Conservation (phyloP, 2,888 invertebrate species). For the Tetranychus piercei region DNA sequence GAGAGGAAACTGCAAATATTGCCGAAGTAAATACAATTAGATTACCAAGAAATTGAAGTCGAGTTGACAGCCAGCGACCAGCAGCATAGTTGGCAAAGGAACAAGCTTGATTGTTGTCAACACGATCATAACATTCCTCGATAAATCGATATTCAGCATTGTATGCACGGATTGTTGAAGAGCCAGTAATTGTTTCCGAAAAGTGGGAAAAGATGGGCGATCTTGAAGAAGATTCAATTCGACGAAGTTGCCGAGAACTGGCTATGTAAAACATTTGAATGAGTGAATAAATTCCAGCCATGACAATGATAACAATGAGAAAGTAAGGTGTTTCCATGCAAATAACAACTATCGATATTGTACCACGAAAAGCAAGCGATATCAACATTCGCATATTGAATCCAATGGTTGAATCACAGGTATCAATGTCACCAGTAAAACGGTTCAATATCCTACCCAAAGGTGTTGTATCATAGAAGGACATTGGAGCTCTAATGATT, state of each 20-base stretch:
- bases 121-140: constrained; percentile 34
- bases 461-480: constrained; percentile 27
- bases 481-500: constrained; percentile 34
- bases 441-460: constrained; percentile 27
- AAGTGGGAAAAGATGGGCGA: constrained; percentile 43
- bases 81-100: constrained; percentile 29
- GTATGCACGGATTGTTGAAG: constrained; percentile 32
- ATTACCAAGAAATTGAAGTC: constrained; percentile 40
- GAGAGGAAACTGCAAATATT: constrained; percentile 40
- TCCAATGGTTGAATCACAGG: constrained; percentile 27
- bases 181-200: constrained; percentile 39
- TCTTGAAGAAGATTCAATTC: constrained; percentile 39
- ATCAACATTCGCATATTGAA: constrained; percentile 26
- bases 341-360: constrained; percentile 28
- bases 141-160: constrained; percentile 32
- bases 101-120: constrained; percentile 35
- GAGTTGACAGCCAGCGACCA: constrained; percentile 34
- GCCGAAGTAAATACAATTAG: constrained; percentile 41
- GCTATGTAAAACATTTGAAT: constrained; percentile 38
- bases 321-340: constrained; percentile 32
- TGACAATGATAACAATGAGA: constrained; percentile 31
- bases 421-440: constrained; percentile 28
- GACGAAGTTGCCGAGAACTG: constrained; percentile 40
- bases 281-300: constrained; percentile 31
- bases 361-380: constrained; percentile 23